Evolutionary conservation across 2,113 vertebrate species (phyloP).

Genomic region (Gnathonemus echidnorhynchus): DNA sequence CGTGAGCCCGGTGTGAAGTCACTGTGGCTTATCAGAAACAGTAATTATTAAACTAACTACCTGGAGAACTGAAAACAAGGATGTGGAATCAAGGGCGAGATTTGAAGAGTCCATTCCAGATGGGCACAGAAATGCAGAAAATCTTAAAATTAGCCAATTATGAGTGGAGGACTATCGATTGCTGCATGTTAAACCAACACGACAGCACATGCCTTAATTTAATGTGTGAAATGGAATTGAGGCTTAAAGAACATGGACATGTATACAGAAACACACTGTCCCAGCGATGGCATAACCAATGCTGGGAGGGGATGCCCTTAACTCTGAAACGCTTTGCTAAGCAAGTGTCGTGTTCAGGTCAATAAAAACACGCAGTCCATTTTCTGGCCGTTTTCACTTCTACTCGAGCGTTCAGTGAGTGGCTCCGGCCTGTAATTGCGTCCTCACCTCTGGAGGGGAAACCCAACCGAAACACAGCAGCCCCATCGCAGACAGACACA

Average conservation of each 20-base stretch:
- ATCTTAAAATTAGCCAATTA: neutral
- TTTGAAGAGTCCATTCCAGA: neutral
- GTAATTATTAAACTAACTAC: neutral
- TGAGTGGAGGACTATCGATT: neutral
- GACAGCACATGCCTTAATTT: neutral
- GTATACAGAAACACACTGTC: neutral
- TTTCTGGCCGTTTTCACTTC: slow-evolving; percentile 8
- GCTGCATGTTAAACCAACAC: neutral
- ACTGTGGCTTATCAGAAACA: no score
- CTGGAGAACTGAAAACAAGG: neutral
- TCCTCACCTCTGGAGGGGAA: neutral
- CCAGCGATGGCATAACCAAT: neutral
- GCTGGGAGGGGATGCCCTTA: neutral
- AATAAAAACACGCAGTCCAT: slow-evolving; percentile 12
- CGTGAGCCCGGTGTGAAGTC: neutral
- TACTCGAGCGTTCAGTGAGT: neutral
- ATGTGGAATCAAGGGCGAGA: neutral
- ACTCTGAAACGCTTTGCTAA: neutral
- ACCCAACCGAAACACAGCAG: neutral
- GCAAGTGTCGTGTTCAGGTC: neutral
- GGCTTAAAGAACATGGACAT: neutral
- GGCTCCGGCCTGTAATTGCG: neutral
- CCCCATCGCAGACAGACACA: neutral
- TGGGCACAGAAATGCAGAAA: neutral
- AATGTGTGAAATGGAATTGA: neutral